A percentile compares a stretch with the other conserved stretches of the same genome.
Conservation (phyloP, 2,888 invertebrate genomes). For the Xanthorhoe designata region DNA sequence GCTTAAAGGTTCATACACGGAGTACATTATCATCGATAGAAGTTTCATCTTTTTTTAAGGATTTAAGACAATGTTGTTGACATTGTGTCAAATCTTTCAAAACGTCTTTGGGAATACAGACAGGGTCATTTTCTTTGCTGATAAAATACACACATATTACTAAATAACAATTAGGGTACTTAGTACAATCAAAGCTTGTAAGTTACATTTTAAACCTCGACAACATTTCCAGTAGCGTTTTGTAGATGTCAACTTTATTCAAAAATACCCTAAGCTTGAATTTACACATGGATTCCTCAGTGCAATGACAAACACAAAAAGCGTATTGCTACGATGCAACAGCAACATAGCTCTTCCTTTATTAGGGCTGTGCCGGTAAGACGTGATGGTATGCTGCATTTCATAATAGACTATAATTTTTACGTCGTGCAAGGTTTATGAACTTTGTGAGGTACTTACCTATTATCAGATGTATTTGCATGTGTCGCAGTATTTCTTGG, state of each 20-base stretch:
- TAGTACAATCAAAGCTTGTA: no score
- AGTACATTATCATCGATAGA: no score
- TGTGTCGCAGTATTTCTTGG: not conserved
- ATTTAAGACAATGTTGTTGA: no score
- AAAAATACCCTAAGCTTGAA: not conserved
- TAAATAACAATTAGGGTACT: no score
- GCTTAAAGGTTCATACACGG: not conserved
- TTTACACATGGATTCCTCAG: not conserved
- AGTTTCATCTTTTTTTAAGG: no score
- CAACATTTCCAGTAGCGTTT: no score
- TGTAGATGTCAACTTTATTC: no score
- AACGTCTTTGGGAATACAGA: no score
- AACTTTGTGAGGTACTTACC: slow-evolving; percentile 6
- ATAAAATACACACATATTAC: no score
- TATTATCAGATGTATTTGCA: not conserved
- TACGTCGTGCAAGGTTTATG: slow-evolving; percentile 15
- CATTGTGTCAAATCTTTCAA: no score
- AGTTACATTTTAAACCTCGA: no score
- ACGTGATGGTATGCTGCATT: slow-evolving; percentile 56
- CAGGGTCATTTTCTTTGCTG: no score
- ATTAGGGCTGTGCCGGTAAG: slow-evolving; percentile 22
- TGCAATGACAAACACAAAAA: not conserved
- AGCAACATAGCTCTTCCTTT: not conserved
- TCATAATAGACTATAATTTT: slow-evolving; percentile 30
- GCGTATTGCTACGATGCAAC: not conserved